A percentile compares a stretch with the other conserved stretches of the same genome.
Conservation (phyloP, 1,140 invertebrate genomes). For the Babylonia areolata region DNA sequence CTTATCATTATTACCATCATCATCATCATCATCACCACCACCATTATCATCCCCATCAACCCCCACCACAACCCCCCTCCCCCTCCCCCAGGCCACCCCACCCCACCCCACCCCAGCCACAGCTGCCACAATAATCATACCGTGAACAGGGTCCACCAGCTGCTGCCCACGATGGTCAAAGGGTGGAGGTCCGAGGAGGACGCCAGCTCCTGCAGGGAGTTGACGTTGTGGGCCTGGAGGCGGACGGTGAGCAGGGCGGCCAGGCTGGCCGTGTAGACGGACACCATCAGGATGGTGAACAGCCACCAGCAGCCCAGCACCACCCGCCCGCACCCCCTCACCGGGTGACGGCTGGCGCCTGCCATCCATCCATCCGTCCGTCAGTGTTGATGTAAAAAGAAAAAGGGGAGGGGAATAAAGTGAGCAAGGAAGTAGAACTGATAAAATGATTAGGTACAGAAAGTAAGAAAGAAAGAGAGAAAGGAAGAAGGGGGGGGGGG, state of each 20-base stretch:
- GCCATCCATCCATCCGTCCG: too few relatives aligned
- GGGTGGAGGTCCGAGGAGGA: slow-evolving; percentile 79
- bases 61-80: too few relatives aligned
- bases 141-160: slow-evolving; percentile 93
- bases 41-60: too few relatives aligned
- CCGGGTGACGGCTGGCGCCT: slow-evolving; percentile 60
- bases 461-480: too few relatives aligned
- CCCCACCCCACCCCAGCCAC: too few relatives aligned
- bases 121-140: too few relatives aligned
- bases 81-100: too few relatives aligned
- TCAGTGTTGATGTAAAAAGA: too few relatives aligned
- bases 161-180: slow-evolving; percentile 94
- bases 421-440: too few relatives aligned
- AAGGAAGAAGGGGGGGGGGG: too few relatives aligned
- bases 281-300: slow-evolving; percentile 51
- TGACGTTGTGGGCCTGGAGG: slow-evolving; percentile 40
- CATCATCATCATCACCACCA: neutral
- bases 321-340: slow-evolving; percentile 80
- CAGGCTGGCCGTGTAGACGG: slow-evolving; percentile 54
- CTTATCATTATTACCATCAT: neutral
- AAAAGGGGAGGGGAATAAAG: too few relatives aligned
- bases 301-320: slow-evolving; percentile 55
- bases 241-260: slow-evolving; percentile 53
- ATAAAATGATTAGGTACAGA: too few relatives aligned
- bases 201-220: slow-evolving; percentile 48